Evolutionary conservation across 1,140 invertebrate species (phyloP), one percentile per base, ranked within the genome.

Genomic region (Drosophila novamexicana): DNA sequence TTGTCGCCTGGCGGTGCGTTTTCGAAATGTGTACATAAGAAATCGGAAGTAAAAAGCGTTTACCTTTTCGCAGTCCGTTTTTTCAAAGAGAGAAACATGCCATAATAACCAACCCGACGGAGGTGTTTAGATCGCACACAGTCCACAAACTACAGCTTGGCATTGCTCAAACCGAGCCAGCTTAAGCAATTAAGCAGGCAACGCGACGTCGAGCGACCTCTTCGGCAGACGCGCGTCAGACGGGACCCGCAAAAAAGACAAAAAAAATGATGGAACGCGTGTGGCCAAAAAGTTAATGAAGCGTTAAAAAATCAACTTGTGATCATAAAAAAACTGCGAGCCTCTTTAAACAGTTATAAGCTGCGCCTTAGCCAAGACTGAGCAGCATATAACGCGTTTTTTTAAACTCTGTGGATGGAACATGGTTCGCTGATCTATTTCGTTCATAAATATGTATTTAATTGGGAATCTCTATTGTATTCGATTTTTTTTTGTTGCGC

Each of bases 241-340:
- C 83, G 52, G 61, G 67, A 16, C 61, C 36, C 53, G 18, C 53
- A 79, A 54, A 77, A 29, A 64, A 14, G 58, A 53, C 49, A 63
- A 52, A 57, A 29, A 77, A 75, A 85, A 81, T 45, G 22, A 44
- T 52, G 45, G 67, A 66, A 58, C 84, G 84, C 84, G 84, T 89
- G 85, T 89, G 84, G 84, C 80, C 84, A 89, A 89, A 70, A 78
- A 89, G 67, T 73, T 89, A 89, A 89, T 89, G 84, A 89, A 89
- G 84, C 84, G 84, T 84, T 90, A 84, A 84, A 78, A 73, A 80
- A 75, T 84, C 56, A 78, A 81, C 84, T 80, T 88, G 67, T 75
- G 80, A 57, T 71, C 73, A 52, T 36, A 65, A 65, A 72, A 52
- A 66, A 76, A 61, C 53, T 63, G 45, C 45, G 67, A 36, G 47